Evolutionary conservation across 2,888 invertebrate species (phyloP).

Genomic region (Drosophila prolongata): DNA sequence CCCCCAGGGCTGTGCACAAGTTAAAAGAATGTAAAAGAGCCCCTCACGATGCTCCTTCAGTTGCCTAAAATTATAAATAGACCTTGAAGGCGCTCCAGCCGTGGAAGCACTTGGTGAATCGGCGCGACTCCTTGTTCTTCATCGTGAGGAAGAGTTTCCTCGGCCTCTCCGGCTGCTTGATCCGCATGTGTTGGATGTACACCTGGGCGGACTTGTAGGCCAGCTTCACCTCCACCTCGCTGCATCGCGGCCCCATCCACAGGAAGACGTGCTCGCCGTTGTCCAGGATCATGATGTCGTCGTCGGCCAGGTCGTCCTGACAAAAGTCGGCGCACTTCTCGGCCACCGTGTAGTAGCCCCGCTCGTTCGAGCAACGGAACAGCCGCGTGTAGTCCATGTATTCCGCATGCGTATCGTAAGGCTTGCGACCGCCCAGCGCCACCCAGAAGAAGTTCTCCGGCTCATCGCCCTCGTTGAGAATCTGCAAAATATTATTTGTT

Average conservation of each 20-base stretch:
- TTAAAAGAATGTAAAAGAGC: neutral
- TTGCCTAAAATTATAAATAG: conserved; percentile 56
- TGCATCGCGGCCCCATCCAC: conserved; percentile 98
- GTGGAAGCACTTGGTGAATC: conserved; percentile 99
- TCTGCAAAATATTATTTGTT: conserved; percentile 84
- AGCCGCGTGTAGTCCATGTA: conserved; percentile 97
- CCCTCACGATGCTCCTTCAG: conserved; percentile 1
- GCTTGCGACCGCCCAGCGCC: conserved; percentile 95
- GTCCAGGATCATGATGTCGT: conserved; percentile 99
- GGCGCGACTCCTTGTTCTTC: conserved; percentile 97
- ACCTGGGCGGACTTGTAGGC: conserved; percentile 99
- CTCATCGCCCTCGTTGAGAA: conserved; percentile 96
- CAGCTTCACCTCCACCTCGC: conserved; percentile 99
- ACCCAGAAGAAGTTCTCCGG: conserved; percentile 99
- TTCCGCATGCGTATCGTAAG: conserved; percentile 94
- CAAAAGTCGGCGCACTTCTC: conserved; percentile 93
- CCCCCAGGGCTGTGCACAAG: neutral
- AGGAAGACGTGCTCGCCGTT: conserved; percentile 99
- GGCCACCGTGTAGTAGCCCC: conserved; percentile 99
- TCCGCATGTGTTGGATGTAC: conserved; percentile 98
- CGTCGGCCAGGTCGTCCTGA: conserved; percentile 98
- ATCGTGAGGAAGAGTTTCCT: conserved; percentile 97
- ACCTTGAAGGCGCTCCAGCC: conserved; percentile 97
- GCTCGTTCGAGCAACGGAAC: conserved; percentile 99
- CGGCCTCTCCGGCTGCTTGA: conserved; percentile 95